Base-by-base conservation (phyloP, 2,113 vertebrate species). In the Petrocephalus zakoni region DNA sequence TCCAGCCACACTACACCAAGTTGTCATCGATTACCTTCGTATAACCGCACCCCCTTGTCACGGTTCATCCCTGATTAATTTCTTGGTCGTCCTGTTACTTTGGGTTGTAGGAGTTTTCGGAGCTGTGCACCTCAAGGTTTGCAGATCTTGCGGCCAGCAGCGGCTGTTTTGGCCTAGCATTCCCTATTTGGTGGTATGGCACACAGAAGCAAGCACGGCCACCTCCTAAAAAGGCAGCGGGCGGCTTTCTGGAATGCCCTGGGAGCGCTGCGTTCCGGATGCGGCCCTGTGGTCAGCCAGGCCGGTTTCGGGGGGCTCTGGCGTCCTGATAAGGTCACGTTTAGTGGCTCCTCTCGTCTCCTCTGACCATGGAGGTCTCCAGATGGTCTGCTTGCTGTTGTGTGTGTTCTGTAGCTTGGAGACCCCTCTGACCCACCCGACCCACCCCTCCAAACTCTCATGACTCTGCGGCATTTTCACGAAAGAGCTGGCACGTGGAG, bases 341-440 rank as follows among this genome's bases (percentile, higher is more conserved):
- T 34, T 55, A 37, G 47, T n/a, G 6, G 51, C 22, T 10, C 37
- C 7, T 47, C 13, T 34, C n/a, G 42, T 22, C 75, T 22, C 46
- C 47, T 46, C 22, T 88, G 42, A 64, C 56, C 34, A 29, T 83
- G n/a, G 46, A n/a, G 51, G 90, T 92, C 81, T 82, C 94, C 93
- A 95, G 93, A 93, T 94, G 92, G 92, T 89, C 49, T 10, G 72
- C 89, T 90, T 88, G 87, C 64, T 92, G 88, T 87, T 88, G n/a
- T 90, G 85, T 87, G 46, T 81, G 87, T 81, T 82, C 81, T 88
- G 61, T 49, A 89, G 46, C 85, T 88, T 46, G 15, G 29, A 82
- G 56, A 85, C 78, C 42, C 42, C 82, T 5, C 47, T 87, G 88
- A 42, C 56, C 90, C 90, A 15, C 56, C 53, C 85, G 68, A 82